phyloP scores from a whole-genome alignment of 2,888 invertebrate species.

The Acrocyrtus sp. region DNA sequence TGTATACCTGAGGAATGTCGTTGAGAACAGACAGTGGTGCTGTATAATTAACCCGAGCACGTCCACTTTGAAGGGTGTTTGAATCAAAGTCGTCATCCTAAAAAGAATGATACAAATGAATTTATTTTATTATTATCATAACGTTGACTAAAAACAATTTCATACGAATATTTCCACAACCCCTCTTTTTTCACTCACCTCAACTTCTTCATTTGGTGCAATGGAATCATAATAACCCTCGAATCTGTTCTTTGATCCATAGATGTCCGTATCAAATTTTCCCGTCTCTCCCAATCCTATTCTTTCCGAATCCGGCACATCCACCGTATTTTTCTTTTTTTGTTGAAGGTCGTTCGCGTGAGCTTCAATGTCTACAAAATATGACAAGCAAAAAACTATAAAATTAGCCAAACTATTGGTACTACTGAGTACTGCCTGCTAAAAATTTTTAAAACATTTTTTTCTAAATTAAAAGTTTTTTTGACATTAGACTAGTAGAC shows the following conservation, averaged over 20 bases:
- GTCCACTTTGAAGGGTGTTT: constrained; percentile 72
- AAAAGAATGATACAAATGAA: constrained; percentile 40
- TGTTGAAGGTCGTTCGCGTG: constrained; percentile 93
- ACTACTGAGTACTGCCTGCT: no score
- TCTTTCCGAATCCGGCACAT: constrained; percentile 73
- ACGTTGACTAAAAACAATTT: no score
- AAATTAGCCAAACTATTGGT: no score
- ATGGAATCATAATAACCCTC: constrained; percentile 97
- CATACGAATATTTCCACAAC: no score
- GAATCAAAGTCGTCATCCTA: constrained; percentile 78
- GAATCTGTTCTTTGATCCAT: constrained; percentile 83
- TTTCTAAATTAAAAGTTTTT: no score
- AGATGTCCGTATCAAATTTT: constrained; percentile 92
- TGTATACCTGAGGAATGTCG: constrained; percentile 90
- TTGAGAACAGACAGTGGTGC: constrained; percentile 90
- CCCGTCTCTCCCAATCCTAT: constrained; percentile 87
- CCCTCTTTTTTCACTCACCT: no score
- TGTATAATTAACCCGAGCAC: constrained; percentile 81
- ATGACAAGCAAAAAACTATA: no score
- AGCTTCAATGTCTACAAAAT: constrained; percentile 87
- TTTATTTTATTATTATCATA: no score
- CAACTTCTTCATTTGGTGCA: constrained; percentile 94
- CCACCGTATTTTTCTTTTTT: constrained; percentile 74
- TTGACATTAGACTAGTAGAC: no score
- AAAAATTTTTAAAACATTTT: no score